Evolutionary conservation across 1,140 invertebrate genomes (phyloP), one percentile per base, ranked within the genome.

Genomic region (Brachystomella parvula): DNA sequence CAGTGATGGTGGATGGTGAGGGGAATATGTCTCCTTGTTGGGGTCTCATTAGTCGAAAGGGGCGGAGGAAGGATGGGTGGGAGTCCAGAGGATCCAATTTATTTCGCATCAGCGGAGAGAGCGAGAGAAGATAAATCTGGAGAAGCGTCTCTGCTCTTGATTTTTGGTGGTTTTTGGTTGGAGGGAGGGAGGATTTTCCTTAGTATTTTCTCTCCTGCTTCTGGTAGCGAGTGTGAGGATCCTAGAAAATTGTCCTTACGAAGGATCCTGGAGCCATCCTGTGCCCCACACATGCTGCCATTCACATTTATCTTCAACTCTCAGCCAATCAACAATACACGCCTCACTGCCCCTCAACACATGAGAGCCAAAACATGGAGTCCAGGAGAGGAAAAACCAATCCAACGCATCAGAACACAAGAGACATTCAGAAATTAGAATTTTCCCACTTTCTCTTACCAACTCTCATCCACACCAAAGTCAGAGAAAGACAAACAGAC

Each of bases 21-120:
- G n/a, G n/a, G n/a, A n/a, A n/a, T n/a, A n/a, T n/a, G n/a, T n/a
- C n/a, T n/a, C n/a, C 19, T 39, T 39, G 35, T 39, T 12, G 9
- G 49, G 6, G 21, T 53, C 49, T 53, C 49, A 53, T 53, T 53
- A 53, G 49, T 6, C 39, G 39, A n/a, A 24, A 24, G 21, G 49
- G 12, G 49, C 9, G 49, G 49, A 17, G 49, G 9, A n/a, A n/a
- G n/a, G 49, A 24, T 3, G 12, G 9, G 49, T 53, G 12, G n/a
- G 47, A 21, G 61, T 63, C 49, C 30, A 62, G 32, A 62, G 9
- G 21, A 30, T 49, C 61, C 61, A 63, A 63, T 63, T 63, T 63
- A 63, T 63, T 63, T 63, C 47, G 24, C 61, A 63, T 63, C 61
- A 63, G 61, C 47, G 61, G 29, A 63, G 61, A 63, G 47, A 63